A percentile compares a stretch with the other conserved stretches of the same genome.
These are phyloP conservation scores for Gonatopus flavifemur DNA, from an alignment of 1,140 invertebrate species.

Conservation along the genomic window DNA sequence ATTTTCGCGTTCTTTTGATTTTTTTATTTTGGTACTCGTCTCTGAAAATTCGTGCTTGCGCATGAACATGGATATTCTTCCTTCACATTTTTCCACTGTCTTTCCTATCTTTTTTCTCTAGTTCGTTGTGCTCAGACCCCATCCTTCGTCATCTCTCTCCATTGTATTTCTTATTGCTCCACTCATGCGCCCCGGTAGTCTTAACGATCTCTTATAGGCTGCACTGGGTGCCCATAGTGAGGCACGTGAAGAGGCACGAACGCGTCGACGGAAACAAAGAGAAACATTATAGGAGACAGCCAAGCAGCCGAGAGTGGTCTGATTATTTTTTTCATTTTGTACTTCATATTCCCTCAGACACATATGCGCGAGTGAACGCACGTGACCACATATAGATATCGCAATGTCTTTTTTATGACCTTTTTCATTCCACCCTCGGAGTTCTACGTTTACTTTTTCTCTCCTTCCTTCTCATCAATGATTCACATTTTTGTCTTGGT, in stretches of 20 bases:
- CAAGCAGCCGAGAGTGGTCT: slow-evolving; percentile 26
- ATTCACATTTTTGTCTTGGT: too few species aligned
- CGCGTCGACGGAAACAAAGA: slow-evolving; percentile 7
- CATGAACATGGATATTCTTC: background rate
- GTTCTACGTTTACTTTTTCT: background rate
- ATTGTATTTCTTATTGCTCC: background rate
- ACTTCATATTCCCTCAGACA: background rate
- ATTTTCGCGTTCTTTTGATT: too few species aligned
- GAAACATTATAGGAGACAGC: slow-evolving; percentile 14
- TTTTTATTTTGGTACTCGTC: too few species aligned
- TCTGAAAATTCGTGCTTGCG: background rate
- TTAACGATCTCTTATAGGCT: slow-evolving; percentile 27
- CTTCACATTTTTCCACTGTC: background rate
- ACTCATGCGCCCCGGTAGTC: slow-evolving; percentile 14
- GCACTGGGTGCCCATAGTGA: slow-evolving; percentile 16
- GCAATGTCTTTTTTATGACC: too few species aligned
- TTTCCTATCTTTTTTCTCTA: slow-evolving; percentile 2
- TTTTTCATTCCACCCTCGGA: background rate
- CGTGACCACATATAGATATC: too few species aligned
- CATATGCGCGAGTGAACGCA: too few species aligned
- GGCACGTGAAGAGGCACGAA: slow-evolving; percentile 3
- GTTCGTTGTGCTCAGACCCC: slow-evolving; percentile 4
- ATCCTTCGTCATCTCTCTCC: too few species aligned
- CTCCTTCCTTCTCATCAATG: background rate
- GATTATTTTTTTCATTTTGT: slow-evolving; percentile 20